Conservation (phyloP, 1,140 invertebrate species). For the Sarcophaga peregrina region DNA sequence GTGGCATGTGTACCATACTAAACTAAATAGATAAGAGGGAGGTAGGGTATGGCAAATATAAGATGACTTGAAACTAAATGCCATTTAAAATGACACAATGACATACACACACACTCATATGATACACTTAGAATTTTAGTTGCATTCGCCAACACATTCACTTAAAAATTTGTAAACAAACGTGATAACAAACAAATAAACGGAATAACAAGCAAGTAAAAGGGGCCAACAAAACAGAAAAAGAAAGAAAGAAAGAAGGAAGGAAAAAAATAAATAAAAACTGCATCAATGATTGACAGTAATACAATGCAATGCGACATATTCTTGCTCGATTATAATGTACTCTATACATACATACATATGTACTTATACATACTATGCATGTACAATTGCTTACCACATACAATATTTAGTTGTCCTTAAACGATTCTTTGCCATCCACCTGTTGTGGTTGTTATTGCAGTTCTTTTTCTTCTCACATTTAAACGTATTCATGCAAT, state of each 20-base stretch:
- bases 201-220: no score
- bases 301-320: conserved; percentile 21
- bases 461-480: not conserved
- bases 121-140: no score
- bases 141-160: not conserved
- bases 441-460: conserved; percentile 22
- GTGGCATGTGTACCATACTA: no score
- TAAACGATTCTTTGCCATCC: not conserved
- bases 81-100: not conserved
- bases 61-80: conserved; percentile 18
- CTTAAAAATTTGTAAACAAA: not conserved
- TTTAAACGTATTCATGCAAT: not conserved
- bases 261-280: not conserved
- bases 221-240: no score
- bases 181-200: not conserved
- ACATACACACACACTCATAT: not conserved
- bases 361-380: not conserved
- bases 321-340: not conserved
- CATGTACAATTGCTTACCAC: not conserved
- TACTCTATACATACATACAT: not conserved
- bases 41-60: not conserved
- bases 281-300: conserved; percentile 7
- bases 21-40: not conserved
- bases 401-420: not conserved
- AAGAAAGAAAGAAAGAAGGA: not conserved